These are phyloP conservation scores for Smithornis capensis DNA, from an alignment of 2,113 vertebrate genomes.

Conservation along the genomic window DNA sequence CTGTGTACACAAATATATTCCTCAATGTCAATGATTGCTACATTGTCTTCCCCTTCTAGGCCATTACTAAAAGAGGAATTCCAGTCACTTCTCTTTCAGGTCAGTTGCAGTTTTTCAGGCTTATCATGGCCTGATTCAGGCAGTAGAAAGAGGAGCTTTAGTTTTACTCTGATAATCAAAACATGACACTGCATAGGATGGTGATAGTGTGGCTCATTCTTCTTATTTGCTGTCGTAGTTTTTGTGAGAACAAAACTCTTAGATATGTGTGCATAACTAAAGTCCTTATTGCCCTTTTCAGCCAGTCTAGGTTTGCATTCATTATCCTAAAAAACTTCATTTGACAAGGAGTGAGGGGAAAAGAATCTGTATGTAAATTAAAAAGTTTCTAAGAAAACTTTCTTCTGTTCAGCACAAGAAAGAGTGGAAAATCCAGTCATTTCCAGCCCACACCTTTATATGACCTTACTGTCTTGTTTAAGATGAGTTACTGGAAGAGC, in stretches of 20 bases:
- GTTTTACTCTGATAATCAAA: background rate
- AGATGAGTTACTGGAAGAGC: background rate
- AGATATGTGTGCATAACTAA: background rate
- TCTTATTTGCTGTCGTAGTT: background rate
- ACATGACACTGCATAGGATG: background rate
- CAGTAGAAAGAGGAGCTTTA: background rate
- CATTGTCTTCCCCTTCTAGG: background rate
- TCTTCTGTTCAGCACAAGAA: background rate
- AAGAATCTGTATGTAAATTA: background rate
- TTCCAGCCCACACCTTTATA: background rate
- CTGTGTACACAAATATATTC: background rate
- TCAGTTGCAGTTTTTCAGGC: too few relatives aligned
- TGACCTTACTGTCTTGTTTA: background rate
- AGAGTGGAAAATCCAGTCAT: background rate
- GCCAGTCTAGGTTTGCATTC: background rate
- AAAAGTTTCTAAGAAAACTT: background rate
- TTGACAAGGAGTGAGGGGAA: rapidly evolving
- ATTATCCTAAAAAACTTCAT: background rate
- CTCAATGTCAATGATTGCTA: background rate
- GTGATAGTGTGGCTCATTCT: background rate
- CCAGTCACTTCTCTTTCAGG: background rate
- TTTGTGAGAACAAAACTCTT: background rate
- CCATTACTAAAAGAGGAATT: background rate
- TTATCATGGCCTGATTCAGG: background rate
- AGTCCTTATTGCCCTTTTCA: background rate